Conservation (phyloP, 2,797 vertebrate genomes). For the Propithecus deckenii region DNA sequence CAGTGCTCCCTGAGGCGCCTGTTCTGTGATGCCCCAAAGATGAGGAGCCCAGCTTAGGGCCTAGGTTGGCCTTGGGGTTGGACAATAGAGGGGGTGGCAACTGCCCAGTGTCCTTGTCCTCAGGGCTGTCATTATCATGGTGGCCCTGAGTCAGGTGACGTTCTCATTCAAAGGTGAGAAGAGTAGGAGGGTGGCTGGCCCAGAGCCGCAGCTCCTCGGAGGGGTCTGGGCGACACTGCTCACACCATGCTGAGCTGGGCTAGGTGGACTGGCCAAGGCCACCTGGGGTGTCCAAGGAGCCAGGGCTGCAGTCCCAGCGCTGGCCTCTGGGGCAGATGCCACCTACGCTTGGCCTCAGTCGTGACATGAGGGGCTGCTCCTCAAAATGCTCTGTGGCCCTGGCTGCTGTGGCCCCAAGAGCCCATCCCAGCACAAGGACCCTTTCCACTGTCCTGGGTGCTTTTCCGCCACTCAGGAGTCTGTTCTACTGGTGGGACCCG, state of each 20-base stretch:
- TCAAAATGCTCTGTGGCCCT: background rate
- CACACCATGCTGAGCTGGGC: too few species aligned
- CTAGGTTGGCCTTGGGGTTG: background rate
- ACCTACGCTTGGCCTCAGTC: background rate
- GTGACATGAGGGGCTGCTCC: background rate
- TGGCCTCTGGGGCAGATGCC: background rate
- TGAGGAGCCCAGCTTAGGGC: background rate
- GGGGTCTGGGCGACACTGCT: background rate
- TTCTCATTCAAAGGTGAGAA: background rate
- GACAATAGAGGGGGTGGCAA: background rate
- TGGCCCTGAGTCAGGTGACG: background rate
- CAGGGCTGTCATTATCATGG: background rate
- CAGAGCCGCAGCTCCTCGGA: accelerated
- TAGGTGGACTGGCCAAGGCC: background rate
- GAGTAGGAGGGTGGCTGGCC: background rate
- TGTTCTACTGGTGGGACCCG: too few species aligned
- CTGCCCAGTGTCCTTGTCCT: background rate
- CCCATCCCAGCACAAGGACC: background rate
- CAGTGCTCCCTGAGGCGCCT: background rate
- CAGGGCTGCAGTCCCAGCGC: background rate
- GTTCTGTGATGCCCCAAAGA: accelerated
- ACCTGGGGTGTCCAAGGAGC: background rate
- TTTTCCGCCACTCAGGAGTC: accelerated
- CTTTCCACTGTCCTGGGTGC: background rate
- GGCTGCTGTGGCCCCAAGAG: background rate